A percentile compares a stretch with the other conserved stretches of the same genome.
Evolutionary conservation across 2,113 vertebrate species (phyloP).

Genomic region (Entomyzon cyanotis): DNA sequence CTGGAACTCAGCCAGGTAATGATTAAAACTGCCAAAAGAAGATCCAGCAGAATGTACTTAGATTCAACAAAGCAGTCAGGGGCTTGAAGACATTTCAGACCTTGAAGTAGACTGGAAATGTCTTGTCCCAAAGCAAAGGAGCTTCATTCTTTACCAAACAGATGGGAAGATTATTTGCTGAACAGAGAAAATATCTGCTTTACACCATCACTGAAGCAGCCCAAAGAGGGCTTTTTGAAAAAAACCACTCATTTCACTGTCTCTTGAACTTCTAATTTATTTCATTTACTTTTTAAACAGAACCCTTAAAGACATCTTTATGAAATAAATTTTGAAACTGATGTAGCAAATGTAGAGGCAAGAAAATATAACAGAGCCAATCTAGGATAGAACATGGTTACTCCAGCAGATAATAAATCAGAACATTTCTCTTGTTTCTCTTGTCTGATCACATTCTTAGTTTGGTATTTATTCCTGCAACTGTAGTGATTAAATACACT

Average conservation of each 20-base stretch:
- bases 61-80: background rate
- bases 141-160: background rate
- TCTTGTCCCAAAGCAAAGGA: background rate
- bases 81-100: background rate
- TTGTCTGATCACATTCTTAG: background rate
- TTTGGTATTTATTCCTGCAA: background rate
- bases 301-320: background rate
- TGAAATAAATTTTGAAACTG: background rate
- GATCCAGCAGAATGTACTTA: background rate
- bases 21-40: constrained; percentile 1
- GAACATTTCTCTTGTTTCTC: background rate
- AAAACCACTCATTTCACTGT: background rate
- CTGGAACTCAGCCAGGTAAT: background rate
- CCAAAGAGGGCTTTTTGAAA: background rate
- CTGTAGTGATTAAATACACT: background rate
- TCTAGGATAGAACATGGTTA: background rate
- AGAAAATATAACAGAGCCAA: background rate
- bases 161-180: background rate
- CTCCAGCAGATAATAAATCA: background rate
- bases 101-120: background rate
- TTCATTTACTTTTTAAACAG: background rate
- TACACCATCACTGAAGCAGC: background rate
- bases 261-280: background rate
- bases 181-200: background rate
- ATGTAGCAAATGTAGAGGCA: background rate